phyloP scores from a whole-genome alignment of 2,113 vertebrate genomes.

The Bos taurus region DNA sequence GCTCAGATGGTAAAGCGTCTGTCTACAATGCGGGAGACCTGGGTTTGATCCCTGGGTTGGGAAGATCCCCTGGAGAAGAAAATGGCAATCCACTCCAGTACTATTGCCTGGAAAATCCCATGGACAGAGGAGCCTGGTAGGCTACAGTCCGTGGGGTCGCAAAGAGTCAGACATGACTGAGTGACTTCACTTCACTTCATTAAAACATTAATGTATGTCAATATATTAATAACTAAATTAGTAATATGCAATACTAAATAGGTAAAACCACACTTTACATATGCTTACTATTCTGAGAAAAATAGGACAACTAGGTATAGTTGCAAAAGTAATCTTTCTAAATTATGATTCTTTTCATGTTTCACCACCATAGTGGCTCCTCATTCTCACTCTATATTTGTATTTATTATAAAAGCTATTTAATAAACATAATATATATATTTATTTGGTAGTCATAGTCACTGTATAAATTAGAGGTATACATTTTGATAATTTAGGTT shows the following conservation, averaged over 20 bases:
- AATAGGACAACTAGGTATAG: not conserved
- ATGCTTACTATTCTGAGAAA: not conserved
- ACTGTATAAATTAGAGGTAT: not conserved
- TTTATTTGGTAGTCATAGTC: not conserved
- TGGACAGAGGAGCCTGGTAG: too few relatives aligned
- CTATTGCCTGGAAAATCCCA: too few relatives aligned
- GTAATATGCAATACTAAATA: not conserved
- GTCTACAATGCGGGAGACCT: too few relatives aligned
- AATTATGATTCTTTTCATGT: not conserved
- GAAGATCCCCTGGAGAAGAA: too few relatives aligned
- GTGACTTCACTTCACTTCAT: too few relatives aligned
- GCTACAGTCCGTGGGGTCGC: too few relatives aligned
- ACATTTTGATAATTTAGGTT: not conserved
- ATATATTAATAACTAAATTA: not conserved
- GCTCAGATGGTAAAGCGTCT: too few relatives aligned
- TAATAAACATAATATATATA: not conserved
- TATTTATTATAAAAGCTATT: not conserved
- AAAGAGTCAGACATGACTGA: too few relatives aligned
- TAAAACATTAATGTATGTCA: too few relatives aligned
- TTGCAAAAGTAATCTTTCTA: not conserved
- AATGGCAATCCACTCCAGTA: too few relatives aligned
- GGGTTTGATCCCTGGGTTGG: too few relatives aligned
- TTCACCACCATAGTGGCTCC: not conserved
- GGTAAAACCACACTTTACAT: not conserved
- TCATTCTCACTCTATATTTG: not conserved